Evolutionary conservation across 2,888 invertebrate genomes (phyloP).

Genomic region (Archaeoteleia sp.): DNA sequence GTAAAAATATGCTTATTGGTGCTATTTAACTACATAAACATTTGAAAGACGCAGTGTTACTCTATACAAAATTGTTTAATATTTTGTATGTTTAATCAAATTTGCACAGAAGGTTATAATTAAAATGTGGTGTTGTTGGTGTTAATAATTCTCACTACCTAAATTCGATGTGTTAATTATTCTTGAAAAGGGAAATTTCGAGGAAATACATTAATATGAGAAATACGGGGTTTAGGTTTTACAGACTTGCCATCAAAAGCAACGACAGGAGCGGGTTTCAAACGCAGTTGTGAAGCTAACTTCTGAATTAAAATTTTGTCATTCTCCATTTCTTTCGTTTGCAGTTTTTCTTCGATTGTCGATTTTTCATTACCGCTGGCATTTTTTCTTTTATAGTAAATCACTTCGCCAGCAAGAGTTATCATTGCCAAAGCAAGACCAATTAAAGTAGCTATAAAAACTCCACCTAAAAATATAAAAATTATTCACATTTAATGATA

Average conservation of each 20-base stretch:
- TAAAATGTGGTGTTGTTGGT: too few relatives aligned
- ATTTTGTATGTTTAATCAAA: too few relatives aligned
- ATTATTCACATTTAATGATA: constrained; percentile 12
- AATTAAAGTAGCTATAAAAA: constrained; percentile 91
- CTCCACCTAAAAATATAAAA: constrained; percentile 80
- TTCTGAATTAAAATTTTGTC: constrained; percentile 62
- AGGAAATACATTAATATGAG: constrained; percentile 75
- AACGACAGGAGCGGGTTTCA: constrained; percentile 69
- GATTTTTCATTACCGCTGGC: constrained; percentile 35
- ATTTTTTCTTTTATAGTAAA: constrained; percentile 79
- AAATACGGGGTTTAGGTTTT: constrained; percentile 66
- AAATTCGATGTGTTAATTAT: constrained; percentile 47
- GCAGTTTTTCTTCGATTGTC: constrained; percentile 22
- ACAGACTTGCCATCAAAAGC: constrained; percentile 60
- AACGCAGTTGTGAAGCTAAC: constrained; percentile 63
- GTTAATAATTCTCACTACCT: too few relatives aligned
- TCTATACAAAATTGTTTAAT: too few relatives aligned
- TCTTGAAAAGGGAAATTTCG: constrained; percentile 71
- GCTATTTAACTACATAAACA: too few relatives aligned
- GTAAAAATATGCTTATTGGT: too few relatives aligned
- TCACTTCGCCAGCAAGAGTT: constrained; percentile 87
- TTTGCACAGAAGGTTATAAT: too few relatives aligned
- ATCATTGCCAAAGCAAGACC: constrained; percentile 90
- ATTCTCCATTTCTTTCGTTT: constrained; percentile 27
- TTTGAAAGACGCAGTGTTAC: too few relatives aligned